Evolutionary conservation across 2,888 invertebrate species (phyloP).

Genomic region (Plebejus anna): DNA sequence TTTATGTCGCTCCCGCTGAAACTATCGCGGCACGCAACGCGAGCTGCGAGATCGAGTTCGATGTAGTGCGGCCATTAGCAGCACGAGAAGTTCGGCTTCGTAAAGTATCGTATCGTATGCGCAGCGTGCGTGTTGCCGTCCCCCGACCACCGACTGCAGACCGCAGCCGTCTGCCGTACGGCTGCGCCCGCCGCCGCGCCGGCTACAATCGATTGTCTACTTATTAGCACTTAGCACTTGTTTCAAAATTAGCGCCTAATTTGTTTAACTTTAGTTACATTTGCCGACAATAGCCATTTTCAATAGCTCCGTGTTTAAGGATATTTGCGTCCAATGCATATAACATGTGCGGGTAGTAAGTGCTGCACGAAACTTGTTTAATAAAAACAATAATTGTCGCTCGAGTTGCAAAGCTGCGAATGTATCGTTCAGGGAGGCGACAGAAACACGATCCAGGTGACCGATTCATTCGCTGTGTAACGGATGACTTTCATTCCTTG

Average conservation of each 20-base stretch:
- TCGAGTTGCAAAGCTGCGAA: not conserved
- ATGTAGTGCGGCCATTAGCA: not conserved
- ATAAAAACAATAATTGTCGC: not conserved
- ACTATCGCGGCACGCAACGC: slow-evolving; percentile 8
- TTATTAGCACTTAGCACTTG: slow-evolving; percentile 2
- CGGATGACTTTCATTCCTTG: not conserved
- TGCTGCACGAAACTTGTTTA: not conserved
- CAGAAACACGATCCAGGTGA: not conserved
- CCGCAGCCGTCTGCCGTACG: slow-evolving; percentile 1
- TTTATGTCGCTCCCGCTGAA: slow-evolving; percentile 13
- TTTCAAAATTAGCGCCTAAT: slow-evolving; percentile 1
- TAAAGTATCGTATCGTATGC: not conserved
- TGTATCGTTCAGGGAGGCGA: not conserved
- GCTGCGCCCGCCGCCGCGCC: not conserved
- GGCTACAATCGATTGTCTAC: not conserved
- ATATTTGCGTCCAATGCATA: too few species aligned
- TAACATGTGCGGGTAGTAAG: not conserved
- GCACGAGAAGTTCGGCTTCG: not conserved
- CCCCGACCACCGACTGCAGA: not conserved
- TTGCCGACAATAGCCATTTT: not conserved
- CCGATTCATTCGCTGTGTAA: not conserved
- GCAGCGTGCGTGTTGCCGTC: not conserved
- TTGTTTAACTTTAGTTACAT: not conserved
- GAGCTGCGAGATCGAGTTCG: not conserved
- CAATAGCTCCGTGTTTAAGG: not conserved